Conservation (phyloP, 1,140 invertebrate species). For the Drosophila albomicans region DNA sequence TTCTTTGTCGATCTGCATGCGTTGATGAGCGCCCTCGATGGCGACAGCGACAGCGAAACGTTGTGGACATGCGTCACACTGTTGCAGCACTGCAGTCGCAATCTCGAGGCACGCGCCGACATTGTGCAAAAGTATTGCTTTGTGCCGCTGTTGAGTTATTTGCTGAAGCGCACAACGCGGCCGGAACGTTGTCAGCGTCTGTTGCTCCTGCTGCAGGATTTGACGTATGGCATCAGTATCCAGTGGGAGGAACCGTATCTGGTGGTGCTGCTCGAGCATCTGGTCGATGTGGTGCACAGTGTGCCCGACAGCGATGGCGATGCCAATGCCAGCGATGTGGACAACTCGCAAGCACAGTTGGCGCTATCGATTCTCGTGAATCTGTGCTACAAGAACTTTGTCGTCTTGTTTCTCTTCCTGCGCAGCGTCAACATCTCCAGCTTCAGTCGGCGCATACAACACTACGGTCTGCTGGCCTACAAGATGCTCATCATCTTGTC, state of each 20-base stretch:
- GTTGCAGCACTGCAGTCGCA: constrained; percentile 86
- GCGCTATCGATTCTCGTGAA: constrained; percentile 87
- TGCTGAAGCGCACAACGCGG: constrained; percentile 76
- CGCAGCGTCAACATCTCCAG: constrained; percentile 85
- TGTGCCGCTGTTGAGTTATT: constrained; percentile 85
- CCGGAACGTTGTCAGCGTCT: constrained; percentile 85
- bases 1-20: constrained; percentile 79
- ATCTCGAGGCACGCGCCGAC: constrained; percentile 84
- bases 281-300: constrained; percentile 82
- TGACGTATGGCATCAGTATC: constrained; percentile 87
- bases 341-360: constrained; percentile 84
- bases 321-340: constrained; percentile 18
- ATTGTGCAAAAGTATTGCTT: constrained; percentile 87
- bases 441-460: constrained; percentile 83
- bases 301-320: constrained; percentile 30
- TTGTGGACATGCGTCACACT: constrained; percentile 86
- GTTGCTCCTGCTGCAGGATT: constrained; percentile 86
- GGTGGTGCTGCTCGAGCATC: constrained; percentile 85
- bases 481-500: constrained; percentile 87
- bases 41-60: constrained; percentile 56
- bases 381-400: constrained; percentile 87
- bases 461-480: constrained; percentile 85
- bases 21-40: constrained; percentile 76
- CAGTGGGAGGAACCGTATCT: constrained; percentile 87
- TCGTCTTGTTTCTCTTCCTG: constrained; percentile 86